These are phyloP conservation scores for Spilosoma lubricipeda DNA, from an alignment of 2,888 invertebrate genomes.

Conservation along the genomic window DNA sequence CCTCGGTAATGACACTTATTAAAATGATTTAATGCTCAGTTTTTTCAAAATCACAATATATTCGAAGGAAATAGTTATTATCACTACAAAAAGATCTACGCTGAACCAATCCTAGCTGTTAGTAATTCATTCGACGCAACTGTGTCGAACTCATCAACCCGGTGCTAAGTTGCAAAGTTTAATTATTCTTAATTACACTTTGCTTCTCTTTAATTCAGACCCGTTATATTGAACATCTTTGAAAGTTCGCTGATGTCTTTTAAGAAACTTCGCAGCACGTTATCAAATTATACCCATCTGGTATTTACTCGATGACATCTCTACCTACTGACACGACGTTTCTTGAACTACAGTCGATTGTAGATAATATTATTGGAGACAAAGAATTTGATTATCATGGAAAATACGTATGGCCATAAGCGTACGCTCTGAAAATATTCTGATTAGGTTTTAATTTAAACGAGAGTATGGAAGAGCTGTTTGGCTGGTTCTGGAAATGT, in stretches of 20 bases:
- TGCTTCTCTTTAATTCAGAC: slow-evolving; percentile 20
- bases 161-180: slow-evolving; percentile 12
- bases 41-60: too few species aligned
- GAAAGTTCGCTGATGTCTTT: slow-evolving; percentile 24
- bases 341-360: too few species aligned
- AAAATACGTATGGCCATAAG: neutral
- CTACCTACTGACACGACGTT: neutral
- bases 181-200: slow-evolving; percentile 20
- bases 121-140: slow-evolving; percentile 11
- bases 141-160: slow-evolving; percentile 11
- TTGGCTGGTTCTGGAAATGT: neutral
- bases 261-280: slow-evolving; percentile 25
- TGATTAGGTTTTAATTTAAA: neutral
- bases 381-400: neutral
- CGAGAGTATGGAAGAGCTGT: neutral
- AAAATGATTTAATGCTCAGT: neutral
- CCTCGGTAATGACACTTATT: too few species aligned
- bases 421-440: neutral
- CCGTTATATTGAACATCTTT: slow-evolving; percentile 20
- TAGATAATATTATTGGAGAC: neutral
- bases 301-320: neutral
- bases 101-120: neutral
- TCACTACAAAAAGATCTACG: neutral
- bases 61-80: neutral
- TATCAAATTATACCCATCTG: slow-evolving; percentile 23